These are phyloP conservation scores for Babyrousa celebensis DNA, from an alignment of 2,797 vertebrate genomes.

Conservation along the genomic window DNA sequence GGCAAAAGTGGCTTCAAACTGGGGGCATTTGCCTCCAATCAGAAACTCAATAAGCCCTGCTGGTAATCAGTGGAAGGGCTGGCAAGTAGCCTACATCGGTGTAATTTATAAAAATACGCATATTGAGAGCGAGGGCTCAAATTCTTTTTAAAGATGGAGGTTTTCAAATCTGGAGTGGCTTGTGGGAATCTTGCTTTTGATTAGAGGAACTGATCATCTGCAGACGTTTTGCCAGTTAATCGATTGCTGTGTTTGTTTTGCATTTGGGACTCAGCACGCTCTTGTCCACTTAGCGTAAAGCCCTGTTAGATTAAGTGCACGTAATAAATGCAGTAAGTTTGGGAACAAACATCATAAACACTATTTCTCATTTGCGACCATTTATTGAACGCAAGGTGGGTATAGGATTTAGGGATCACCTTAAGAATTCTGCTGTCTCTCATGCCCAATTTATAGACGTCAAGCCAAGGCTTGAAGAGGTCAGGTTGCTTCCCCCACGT, in stretches of 20 bases:
- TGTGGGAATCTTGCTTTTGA: slow-evolving; percentile 23
- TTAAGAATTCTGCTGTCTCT: background rate
- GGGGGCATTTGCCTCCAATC: background rate
- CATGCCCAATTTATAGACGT: background rate
- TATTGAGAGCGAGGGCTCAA: background rate
- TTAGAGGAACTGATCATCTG: background rate
- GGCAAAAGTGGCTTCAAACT: background rate
- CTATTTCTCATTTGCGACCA: background rate
- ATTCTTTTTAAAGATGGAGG: background rate
- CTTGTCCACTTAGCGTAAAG: background rate
- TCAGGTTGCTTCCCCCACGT: background rate
- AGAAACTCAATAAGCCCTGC: background rate
- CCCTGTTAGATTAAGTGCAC: background rate
- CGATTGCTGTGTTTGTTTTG: background rate
- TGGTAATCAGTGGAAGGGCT: background rate
- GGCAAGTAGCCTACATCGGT: background rate
- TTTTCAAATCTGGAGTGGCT: background rate
- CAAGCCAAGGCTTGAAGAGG: background rate
- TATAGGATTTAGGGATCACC: background rate
- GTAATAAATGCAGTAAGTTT: background rate
- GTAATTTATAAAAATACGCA: background rate
- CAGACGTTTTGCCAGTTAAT: slow-evolving; percentile 6
- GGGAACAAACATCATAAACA: background rate
- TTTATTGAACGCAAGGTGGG: background rate
- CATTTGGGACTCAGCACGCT: background rate